These are phyloP conservation scores for Zhuqinia jingwanae DNA, from an alignment of 2,888 invertebrate species.

Conservation along the genomic window DNA sequence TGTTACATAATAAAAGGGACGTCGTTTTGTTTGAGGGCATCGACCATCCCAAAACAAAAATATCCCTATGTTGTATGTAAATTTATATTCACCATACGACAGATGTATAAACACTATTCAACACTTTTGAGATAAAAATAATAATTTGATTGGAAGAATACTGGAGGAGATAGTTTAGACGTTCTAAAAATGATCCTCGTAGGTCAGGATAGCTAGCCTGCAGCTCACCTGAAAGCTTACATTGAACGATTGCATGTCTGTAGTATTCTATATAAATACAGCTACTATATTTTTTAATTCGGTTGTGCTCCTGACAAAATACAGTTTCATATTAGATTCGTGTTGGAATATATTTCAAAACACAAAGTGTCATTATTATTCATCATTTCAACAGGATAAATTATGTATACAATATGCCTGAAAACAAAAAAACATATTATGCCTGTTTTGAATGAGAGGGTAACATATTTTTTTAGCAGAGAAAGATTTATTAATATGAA, in stretches of 20 bases:
- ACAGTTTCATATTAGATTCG: neutral
- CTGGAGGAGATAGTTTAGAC: too few species aligned
- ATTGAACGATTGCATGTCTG: neutral
- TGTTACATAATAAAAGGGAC: constrained; percentile 29
- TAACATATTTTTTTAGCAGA: too few species aligned
- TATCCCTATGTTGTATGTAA: constrained; percentile 13
- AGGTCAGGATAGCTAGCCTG: constrained; percentile 35
- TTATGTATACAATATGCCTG: too few species aligned
- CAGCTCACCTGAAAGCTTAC: neutral
- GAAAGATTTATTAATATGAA: too few species aligned
- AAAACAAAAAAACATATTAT: too few species aligned
- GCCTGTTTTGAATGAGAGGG: too few species aligned
- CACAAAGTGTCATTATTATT: neutral
- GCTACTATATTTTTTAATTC: neutral
- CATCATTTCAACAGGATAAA: too few species aligned
- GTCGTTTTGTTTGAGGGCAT: constrained; percentile 40
- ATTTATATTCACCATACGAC: neutral
- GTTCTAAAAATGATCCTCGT: too few species aligned
- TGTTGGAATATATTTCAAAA: neutral
- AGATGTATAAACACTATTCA: too few species aligned
- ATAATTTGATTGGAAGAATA: too few species aligned
- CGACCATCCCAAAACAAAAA: neutral
- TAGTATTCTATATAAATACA: neutral
- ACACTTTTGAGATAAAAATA: too few species aligned
- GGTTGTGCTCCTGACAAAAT: neutral